Base-by-base conservation (phyloP, 2,888 invertebrate genomes). In the Odiellus spinosus region DNA sequence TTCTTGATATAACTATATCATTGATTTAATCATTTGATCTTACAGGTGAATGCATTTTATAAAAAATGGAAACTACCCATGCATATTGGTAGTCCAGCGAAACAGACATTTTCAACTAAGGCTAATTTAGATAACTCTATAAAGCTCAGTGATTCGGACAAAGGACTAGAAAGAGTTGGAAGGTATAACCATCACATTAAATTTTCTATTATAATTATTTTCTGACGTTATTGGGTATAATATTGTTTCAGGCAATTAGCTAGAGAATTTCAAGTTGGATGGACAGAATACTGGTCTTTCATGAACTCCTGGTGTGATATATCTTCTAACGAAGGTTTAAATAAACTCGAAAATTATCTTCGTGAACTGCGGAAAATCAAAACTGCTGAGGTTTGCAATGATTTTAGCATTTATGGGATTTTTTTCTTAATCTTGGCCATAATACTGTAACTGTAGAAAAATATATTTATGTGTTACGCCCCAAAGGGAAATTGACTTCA, bases 211-310 rank as follows among this genome's bases (percentile, higher is more conserved):
- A 6, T 26, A 26, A 8, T 26, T 26, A 6, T 26, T 26, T 26
- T 26, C 8, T 26, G 26, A 6, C 8, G 8, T 8, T 26, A 8
- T 26, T 26, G 26, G 26, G 26, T 26, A 26, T 26, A 26, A 26
- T 4, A 26, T 8, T 26, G 8, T 26, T 38, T 32, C 20, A 52
- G 53, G 15, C 47, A 73, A 54, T 63, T 82, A 53, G 84, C 86
- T 0, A 74, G 75, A 53, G 73, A 81, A 63, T 74, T 76, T 63
- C 73, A 78, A 45, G 73, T 85, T 0, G 74, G 76, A 10, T 93
- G 91, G 91, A 79, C 77, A 51, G 93, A 95, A 61, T 85, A 85
- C 67, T 95, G 93, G 93, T 78, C 80, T 5, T 93, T 93, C 63
- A 68, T 93, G 12, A 79, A 81, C 56, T 74, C 75, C 2, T 88